Percentiles rank a stretch among this genome's conserved stretches.
Conservation (phyloP, 2,113 vertebrate genomes). For the Chaetura pelagica region DNA sequence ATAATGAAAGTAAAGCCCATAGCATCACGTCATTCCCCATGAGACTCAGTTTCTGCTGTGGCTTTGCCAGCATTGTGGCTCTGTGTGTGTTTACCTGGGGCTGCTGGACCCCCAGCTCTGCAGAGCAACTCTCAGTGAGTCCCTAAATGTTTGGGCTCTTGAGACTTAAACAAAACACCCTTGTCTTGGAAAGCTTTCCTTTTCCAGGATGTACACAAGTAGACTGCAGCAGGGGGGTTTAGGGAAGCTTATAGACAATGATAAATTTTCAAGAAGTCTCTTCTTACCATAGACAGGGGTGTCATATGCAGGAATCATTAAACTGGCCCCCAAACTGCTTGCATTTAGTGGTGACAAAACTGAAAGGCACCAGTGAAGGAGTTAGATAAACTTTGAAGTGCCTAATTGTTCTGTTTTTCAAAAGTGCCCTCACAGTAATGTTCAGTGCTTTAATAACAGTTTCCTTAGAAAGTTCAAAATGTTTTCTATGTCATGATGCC, state of each 20-base stretch:
- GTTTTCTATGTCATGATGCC: conserved; percentile 53
- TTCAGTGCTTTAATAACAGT: conserved; percentile 14
- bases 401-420: conserved; percentile 59
- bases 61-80: neutral
- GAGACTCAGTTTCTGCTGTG: neutral
- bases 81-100: neutral
- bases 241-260: neutral
- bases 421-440: neutral
- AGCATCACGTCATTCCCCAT: neutral
- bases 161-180: neutral
- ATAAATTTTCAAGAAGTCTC: neutral
- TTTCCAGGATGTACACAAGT: neutral
- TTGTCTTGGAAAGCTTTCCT: neutral
- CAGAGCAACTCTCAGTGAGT: neutral
- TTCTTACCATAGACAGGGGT: neutral
- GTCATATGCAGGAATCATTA: neutral
- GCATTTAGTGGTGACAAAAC: neutral
- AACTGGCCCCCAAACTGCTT: neutral
- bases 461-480: conserved; percentile 62
- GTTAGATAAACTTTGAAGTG: conserved; percentile 42
- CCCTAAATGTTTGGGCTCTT: neutral
- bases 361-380: neutral
- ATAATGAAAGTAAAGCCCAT: neutral
- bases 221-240: neutral
- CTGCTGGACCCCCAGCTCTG: neutral